Evolutionary conservation across 2,888 invertebrate species (phyloP).

Genomic region (Philaethria dido): DNA sequence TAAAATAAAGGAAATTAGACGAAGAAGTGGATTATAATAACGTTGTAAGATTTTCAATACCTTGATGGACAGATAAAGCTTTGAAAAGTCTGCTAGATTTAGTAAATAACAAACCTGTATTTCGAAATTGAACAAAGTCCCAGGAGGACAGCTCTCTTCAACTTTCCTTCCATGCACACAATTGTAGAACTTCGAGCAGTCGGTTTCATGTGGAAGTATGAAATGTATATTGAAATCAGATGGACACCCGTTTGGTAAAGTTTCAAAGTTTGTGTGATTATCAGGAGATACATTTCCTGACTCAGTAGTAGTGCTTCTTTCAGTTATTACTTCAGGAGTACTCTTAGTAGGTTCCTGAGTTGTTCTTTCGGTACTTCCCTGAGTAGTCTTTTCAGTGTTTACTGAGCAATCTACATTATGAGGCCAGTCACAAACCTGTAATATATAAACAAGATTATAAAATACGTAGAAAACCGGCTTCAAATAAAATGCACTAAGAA

Average conservation of each 20-base stretch:
- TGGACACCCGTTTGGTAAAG: constrained; percentile 36
- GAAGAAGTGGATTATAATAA: no score
- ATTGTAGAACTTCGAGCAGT: constrained; percentile 67
- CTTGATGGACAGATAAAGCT: no score
- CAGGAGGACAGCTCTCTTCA: constrained; percentile 51
- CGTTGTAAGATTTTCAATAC: no score
- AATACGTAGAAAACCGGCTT: no score
- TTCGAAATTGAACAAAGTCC: constrained; percentile 54
- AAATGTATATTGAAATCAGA: constrained; percentile 41
- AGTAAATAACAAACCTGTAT: no score
- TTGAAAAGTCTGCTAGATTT: no score
- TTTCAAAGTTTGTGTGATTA: background rate
- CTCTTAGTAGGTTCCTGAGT: background rate
- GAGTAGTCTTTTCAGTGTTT: background rate
- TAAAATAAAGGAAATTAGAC: no score
- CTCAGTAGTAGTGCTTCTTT: no score
- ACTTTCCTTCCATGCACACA: constrained; percentile 57
- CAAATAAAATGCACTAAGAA: no score
- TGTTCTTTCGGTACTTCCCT: background rate
- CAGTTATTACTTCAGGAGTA: background rate
- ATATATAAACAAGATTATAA: background rate
- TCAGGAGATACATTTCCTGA: background rate
- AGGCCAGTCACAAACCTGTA: constrained; percentile 7
- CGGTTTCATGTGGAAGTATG: constrained; percentile 53
- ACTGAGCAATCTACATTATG: background rate